Conservation (phyloP, 2,888 invertebrate genomes). For the Epistrophella euchroma region DNA sequence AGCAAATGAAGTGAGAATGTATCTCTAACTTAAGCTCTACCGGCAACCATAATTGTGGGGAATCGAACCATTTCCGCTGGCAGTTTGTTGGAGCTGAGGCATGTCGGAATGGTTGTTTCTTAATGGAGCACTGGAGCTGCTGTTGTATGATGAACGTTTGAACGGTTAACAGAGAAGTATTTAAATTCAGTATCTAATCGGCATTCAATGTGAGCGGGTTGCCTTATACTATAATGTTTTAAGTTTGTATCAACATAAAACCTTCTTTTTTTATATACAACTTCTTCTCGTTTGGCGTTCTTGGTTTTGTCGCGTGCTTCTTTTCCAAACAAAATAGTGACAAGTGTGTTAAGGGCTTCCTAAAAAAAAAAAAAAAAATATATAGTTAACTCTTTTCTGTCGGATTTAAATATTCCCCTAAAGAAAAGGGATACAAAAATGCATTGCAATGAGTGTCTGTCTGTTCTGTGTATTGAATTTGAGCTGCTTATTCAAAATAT, state of each 20-base stretch:
- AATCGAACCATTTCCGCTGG: slow-evolving; percentile 69
- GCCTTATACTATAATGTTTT: slow-evolving; percentile 37
- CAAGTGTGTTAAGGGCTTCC: slow-evolving; percentile 56
- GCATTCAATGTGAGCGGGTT: slow-evolving; percentile 80
- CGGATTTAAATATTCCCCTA: not conserved
- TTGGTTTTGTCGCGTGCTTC: slow-evolving; percentile 64
- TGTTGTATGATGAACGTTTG: slow-evolving; percentile 74
- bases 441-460: slow-evolving; percentile 48
- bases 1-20: slow-evolving; percentile 15
- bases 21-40: slow-evolving; percentile 11
- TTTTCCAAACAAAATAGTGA: slow-evolving; percentile 34
- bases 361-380: slow-evolving; percentile 39
- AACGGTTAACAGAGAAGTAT: slow-evolving; percentile 71
- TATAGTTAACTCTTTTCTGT: slow-evolving; percentile 18
- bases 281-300: slow-evolving; percentile 25
- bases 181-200: slow-evolving; percentile 81
- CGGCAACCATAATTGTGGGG: slow-evolving; percentile 28
- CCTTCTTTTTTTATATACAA: not conserved
- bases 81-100: slow-evolving; percentile 43
- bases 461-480: slow-evolving; percentile 1
- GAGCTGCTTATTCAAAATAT: not conserved
- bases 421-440: slow-evolving; percentile 31
- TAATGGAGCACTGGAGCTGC: slow-evolving; percentile 44
- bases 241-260: slow-evolving; percentile 4
- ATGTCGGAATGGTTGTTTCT: slow-evolving; percentile 56